phyloP scores from a whole-genome alignment of 2,888 invertebrate genomes.

The Limnephilus lunatus region DNA sequence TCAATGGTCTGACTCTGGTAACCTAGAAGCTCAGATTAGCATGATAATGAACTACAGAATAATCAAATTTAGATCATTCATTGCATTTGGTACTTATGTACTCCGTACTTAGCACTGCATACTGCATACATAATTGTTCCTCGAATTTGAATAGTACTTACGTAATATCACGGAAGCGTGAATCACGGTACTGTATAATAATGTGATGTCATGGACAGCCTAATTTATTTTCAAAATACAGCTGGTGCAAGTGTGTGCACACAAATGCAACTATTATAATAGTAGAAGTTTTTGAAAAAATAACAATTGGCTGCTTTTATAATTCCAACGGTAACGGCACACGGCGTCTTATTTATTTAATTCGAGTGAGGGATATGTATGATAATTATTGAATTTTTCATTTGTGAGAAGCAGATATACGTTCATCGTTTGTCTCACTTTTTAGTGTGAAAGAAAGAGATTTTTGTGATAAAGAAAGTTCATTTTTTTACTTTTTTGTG shows the following conservation, averaged over 20 bases:
- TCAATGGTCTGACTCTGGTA: not conserved
- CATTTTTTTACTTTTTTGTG: too few species aligned
- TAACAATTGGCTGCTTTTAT: too few species aligned
- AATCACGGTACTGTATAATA: not conserved
- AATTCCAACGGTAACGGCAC: too few species aligned
- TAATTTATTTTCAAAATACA: not conserved
- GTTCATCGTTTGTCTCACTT: too few species aligned
- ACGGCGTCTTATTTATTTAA: too few species aligned
- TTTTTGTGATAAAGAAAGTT: too few species aligned
- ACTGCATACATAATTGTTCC: not conserved
- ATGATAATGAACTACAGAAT: not conserved
- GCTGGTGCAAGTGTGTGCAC: not conserved
- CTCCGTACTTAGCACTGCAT: not conserved
- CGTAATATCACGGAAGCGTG: not conserved
- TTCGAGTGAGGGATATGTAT: too few species aligned
- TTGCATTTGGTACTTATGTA: not conserved
- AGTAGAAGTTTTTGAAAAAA: too few species aligned
- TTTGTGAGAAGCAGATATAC: too few species aligned
- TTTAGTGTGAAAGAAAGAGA: too few species aligned
- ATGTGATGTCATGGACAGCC: not conserved
- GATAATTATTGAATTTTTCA: too few species aligned
- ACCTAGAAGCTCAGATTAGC: not conserved
- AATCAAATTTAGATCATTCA: not conserved
- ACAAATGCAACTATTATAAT: not conserved
- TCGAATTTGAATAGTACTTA: constrained; percentile 2